Evolutionary conservation across 1,140 invertebrate genomes (phyloP), one percentile per base, ranked within the genome.

Genomic region (Drosophila repleta): DNA sequence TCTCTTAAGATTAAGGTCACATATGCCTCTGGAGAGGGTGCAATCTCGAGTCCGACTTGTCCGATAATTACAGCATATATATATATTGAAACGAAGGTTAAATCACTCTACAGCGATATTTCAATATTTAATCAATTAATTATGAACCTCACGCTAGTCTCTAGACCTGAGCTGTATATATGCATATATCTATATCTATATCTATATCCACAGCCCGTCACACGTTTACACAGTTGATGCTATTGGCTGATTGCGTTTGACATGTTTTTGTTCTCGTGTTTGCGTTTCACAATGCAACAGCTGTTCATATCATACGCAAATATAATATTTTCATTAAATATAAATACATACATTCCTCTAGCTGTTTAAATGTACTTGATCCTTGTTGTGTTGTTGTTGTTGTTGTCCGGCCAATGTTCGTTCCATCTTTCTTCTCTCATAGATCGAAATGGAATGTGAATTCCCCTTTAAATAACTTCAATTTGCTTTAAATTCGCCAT

Each of bases 61-160:
- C 29, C 29, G 57, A 49, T 43, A 43, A 43, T 43, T 43, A 17
- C 15, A 43, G 8, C 39, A 43, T 43, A 17, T 43, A 43, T 43
- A 17, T 43, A 15, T 15, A 43, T 32, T 10, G 15, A 2, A 21
- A 37, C n/a, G 58, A 63, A 68, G 65, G 65, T 46, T 53, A 62
- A 62, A 53, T 62, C 20, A 62, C 39, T 62, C 45, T 26, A 18
- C 7, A 62, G 39, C 32, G 18, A 15, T 63, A 39, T 3, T 15
- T 18, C 53, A 56, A 64, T 70, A 63, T 64, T 69, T 69, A 63
- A 63, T 15, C 60, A 49, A 29, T 56, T 41, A 41, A 70, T 56
- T 56, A 56, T 49, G 24, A 70, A 48, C 43, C 49, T 26, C 24
- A 29, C 20, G 41, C 3, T 20, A 64, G 32, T 53, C 52, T 21